These are phyloP conservation scores for Orchestia grillus DNA, from an alignment of 1,140 invertebrate species.

Conservation along the genomic window DNA sequence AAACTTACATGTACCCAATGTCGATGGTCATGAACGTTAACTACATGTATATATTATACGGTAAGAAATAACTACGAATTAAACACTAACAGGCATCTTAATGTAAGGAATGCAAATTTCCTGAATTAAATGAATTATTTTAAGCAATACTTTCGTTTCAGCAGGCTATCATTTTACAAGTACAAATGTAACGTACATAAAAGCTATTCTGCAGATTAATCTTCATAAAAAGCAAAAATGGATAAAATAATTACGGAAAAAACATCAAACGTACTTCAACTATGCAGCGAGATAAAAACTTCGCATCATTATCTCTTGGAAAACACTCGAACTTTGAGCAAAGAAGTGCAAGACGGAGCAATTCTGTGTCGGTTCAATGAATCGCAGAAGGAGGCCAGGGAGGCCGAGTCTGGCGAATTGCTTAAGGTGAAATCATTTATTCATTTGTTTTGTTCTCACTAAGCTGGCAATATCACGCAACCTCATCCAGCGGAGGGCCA, in stretches of 20 bases:
- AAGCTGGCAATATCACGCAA: conserved; percentile 52
- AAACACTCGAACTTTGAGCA: background rate
- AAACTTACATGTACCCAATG: background rate
- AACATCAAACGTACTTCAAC: background rate
- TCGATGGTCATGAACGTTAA: background rate
- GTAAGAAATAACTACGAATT: too few relatives aligned
- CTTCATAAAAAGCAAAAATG: too few relatives aligned
- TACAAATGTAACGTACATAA: too few relatives aligned
- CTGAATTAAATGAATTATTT: too few relatives aligned
- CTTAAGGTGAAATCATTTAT: conserved; percentile 49
- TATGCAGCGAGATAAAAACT: background rate
- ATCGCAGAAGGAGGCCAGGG: background rate
- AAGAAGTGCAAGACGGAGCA: background rate
- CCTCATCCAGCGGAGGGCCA: conserved; percentile 9
- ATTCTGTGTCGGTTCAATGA: background rate
- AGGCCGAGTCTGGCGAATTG: background rate
- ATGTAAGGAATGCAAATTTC: too few relatives aligned
- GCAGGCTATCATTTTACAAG: too few relatives aligned
- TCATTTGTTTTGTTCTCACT: conserved; percentile 52
- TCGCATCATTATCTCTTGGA: background rate
- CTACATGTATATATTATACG: background rate
- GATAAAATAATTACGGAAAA: too few relatives aligned
- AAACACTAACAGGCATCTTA: too few relatives aligned
- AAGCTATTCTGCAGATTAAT: too few relatives aligned
- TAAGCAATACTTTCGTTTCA: too few relatives aligned